These are phyloP conservation scores for Chaitophorus viminalis DNA, from an alignment of 2,888 invertebrate genomes.

Conservation along the genomic window DNA sequence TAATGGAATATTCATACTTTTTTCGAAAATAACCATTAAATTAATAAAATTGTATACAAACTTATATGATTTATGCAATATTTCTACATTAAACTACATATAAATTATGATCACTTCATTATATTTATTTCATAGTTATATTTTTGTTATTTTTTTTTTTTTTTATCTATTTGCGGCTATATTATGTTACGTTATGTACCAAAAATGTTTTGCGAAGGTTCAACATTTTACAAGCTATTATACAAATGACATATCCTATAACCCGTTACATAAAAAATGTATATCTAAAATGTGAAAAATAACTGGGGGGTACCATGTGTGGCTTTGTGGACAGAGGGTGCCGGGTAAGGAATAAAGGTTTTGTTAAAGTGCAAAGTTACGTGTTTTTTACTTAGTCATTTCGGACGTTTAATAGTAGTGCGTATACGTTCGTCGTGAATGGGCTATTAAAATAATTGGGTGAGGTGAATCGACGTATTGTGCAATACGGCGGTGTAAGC, in stretches of 20 bases:
- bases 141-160: too few species aligned
- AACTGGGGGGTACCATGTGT: slow-evolving; percentile 20
- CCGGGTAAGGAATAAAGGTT: background rate
- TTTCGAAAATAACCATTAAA: too few species aligned
- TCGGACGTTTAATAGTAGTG: slow-evolving; percentile 30
- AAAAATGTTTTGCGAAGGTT: background rate
- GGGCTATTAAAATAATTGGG: slow-evolving; percentile 54
- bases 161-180: background rate
- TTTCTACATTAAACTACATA: too few species aligned
- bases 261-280: slow-evolving; percentile 28
- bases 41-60: too few species aligned
- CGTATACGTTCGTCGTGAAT: slow-evolving; percentile 14
- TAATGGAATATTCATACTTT: too few species aligned
- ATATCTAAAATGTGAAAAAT: slow-evolving; percentile 3
- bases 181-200: background rate
- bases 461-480: slow-evolving; percentile 35
- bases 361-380: slow-evolving; percentile 38
- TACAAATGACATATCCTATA: slow-evolving; percentile 26
- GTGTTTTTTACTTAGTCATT: slow-evolving; percentile 43
- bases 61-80: too few species aligned
- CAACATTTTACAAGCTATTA: slow-evolving; percentile 14
- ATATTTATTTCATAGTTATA: background rate
- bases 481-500: slow-evolving; percentile 2
- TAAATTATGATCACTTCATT: background rate
- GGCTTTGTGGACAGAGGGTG: background rate